Evolutionary conservation across 2,113 vertebrate species (phyloP), one percentile per base, ranked within the genome.

Genomic region (Gulo gulo): DNA sequence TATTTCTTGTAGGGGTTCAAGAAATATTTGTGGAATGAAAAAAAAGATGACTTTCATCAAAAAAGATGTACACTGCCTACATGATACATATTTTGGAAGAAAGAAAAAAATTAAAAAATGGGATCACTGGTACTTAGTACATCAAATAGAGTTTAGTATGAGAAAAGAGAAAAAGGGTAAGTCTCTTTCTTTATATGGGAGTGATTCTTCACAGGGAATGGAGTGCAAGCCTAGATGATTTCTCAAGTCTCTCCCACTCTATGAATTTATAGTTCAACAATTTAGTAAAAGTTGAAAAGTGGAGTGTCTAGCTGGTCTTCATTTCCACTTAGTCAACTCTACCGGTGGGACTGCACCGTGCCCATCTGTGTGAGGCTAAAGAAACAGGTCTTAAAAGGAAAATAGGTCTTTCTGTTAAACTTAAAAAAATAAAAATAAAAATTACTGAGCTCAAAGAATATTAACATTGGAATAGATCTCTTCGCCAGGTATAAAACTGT

Each of bases 281-380:
- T 88, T 78, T 59, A 80, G 23, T 74, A 15, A 81, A 88, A 34
- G 20, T 31, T 34, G 15, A 52, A 63, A 80, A 87, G 50, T 55
- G 5, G 24, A 73, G 9, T 15, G 23, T 21, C 34, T 59, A 69
- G 34, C 26, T 85, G 10, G 6, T 24, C 50, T 86, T 63, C 26
- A 63, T 65, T 84, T 39, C 57, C 14, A 65, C 16, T 24, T 52
- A 29, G 7, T 59, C 50, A 45, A 0, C 12, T 87, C 45, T 36
- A 18, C 5, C 16, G 6, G 29, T 29, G 6, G 2, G 50, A 67
- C 0, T 26, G 23, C 21, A 26, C 6, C 10, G 7, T 4, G 31
- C 3, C 36, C 47, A 31, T 24, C 31, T 52, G 2, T 8, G 15
- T 34, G n/a, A 29, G 14, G 2, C 0, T 0, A 67, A 24, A 52